Percentiles rank a stretch among this genome's conserved stretches.
Conservation (phyloP, 2,113 vertebrate species). For the Brachypteracias leptosomus region DNA sequence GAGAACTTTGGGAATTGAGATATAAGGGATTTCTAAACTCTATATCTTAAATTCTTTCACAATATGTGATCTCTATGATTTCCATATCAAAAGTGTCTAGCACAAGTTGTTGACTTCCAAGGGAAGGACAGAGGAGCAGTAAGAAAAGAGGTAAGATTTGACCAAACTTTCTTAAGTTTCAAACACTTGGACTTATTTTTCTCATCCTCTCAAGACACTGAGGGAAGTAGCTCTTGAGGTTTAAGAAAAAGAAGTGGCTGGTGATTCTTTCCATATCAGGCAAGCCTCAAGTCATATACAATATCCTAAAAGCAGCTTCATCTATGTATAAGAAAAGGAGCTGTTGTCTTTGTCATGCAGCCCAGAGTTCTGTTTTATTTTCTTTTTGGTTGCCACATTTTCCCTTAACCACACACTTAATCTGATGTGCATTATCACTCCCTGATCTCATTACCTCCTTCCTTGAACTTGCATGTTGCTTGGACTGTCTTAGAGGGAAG, state of each 20-base stretch:
- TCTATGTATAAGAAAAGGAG: background rate
- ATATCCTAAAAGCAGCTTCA: background rate
- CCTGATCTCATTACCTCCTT: constrained; percentile 31
- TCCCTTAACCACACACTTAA: background rate
- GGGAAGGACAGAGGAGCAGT: background rate
- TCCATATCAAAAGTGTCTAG: background rate
- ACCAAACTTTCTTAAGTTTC: background rate
- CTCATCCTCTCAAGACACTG: background rate
- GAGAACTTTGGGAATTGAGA: background rate
- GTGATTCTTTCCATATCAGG: background rate
- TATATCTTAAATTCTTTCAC: background rate
- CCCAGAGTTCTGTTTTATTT: constrained; percentile 5
- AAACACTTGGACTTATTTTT: background rate
- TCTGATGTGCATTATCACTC: constrained; percentile 39
- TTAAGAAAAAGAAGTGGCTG: background rate
- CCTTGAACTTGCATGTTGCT: background rate
- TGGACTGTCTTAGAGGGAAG: background rate
- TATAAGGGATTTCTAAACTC: background rate
- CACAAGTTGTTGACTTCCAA: background rate
- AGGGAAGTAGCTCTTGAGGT: background rate
- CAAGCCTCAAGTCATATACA: background rate
- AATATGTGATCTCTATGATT: background rate
- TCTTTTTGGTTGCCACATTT: constrained; percentile 1
- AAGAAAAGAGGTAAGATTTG: background rate
- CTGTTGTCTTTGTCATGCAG: background rate